Percentiles rank a stretch among this genome's conserved stretches.
Evolutionary conservation across 2,113 vertebrate species (phyloP).

Genomic region (Riparia riparia): DNA sequence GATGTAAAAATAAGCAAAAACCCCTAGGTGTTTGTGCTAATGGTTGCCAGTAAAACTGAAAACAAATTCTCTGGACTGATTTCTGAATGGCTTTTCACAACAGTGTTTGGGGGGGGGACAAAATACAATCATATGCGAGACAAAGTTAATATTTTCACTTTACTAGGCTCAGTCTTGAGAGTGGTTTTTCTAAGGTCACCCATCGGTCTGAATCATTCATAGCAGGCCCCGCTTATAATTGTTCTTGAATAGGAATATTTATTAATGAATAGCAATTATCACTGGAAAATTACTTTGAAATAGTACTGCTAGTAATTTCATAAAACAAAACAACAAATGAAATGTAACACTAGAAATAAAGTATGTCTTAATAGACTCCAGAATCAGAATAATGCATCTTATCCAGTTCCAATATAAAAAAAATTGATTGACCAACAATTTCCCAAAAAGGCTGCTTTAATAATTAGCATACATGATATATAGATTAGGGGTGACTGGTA

Average conservation of each 20-base stretch:
- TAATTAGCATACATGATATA: background rate
- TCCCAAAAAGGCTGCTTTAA: background rate
- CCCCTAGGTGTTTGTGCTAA: background rate
- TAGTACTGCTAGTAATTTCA: background rate
- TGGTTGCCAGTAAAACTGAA: background rate
- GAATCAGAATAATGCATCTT: background rate
- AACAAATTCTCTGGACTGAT: background rate
- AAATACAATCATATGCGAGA: background rate
- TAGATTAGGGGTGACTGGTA: background rate
- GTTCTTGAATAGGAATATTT: background rate
- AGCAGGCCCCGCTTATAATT: background rate
- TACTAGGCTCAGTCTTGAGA: fast-evolving
- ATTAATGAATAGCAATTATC: background rate
- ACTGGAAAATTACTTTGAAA: background rate
- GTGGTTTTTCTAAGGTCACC: background rate
- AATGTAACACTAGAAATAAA: background rate
- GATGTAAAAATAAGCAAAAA: background rate
- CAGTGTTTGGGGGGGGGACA: background rate
- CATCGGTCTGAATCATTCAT: background rate
- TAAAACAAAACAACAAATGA: background rate
- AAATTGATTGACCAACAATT: background rate
- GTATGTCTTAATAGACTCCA: background rate
- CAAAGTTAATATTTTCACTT: background rate
- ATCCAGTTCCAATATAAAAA: background rate
- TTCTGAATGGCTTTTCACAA: background rate